Conservation (phyloP, 2,797 vertebrate genomes). For the Eremophila alpestris region DNA sequence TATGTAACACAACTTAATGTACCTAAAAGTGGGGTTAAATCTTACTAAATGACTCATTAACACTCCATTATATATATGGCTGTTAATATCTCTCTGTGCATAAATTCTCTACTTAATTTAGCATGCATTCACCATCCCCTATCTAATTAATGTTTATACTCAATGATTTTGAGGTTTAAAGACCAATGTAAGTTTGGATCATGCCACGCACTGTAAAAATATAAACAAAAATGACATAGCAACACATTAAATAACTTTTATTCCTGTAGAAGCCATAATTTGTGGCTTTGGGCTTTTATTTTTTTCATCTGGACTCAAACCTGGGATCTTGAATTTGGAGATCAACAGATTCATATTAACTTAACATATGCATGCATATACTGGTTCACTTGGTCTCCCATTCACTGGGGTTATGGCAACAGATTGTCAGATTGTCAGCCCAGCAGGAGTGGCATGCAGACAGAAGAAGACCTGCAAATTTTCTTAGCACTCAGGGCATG, state of each 20-base stretch:
- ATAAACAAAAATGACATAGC: not conserved
- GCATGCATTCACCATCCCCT: not conserved
- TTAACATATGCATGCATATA: not conserved
- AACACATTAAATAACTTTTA: not conserved
- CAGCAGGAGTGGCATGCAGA: not conserved
- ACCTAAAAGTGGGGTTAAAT: not conserved
- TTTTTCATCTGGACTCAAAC: not conserved
- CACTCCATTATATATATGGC: not conserved
- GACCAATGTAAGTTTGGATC: not conserved
- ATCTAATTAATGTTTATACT: not conserved
- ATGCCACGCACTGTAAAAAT: not conserved
- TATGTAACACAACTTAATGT: conserved; percentile 3
- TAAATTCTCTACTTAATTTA: conserved; percentile 7
- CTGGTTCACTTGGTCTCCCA: not conserved
- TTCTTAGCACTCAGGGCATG: not conserved
- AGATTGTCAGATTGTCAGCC: not conserved
- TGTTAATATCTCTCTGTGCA: not conserved
- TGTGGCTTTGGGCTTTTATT: not conserved
- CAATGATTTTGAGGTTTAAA: conserved; percentile 4
- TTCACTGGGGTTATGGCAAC: not conserved
- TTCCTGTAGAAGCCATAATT: not conserved
- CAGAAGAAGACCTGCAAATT: not conserved
- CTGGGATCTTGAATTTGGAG: not conserved
- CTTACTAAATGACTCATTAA: conserved; percentile 20
- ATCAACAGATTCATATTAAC: not conserved